Evolutionary conservation across 2,797 vertebrate species (phyloP).

Genomic region (Antennarius maculatus): DNA sequence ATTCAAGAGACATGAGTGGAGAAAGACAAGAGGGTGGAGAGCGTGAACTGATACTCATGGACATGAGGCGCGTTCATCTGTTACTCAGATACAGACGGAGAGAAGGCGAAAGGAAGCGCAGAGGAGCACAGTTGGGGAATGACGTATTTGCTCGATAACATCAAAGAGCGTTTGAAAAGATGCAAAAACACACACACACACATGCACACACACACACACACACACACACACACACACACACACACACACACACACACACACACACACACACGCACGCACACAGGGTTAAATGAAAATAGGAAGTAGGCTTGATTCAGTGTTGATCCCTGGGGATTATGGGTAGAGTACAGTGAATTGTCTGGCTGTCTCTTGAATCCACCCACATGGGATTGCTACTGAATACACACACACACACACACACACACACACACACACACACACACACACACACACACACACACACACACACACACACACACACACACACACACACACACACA

Average conservation of each 20-base stretch:
- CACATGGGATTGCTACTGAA: conserved; percentile 27
- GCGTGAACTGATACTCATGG: conserved; percentile 47
- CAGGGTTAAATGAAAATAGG: conserved; percentile 57
- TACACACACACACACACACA: conserved; percentile 16
- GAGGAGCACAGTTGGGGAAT: conserved; percentile 45
- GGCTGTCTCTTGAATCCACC: conserved; percentile 59
- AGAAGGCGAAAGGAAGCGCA: conserved; percentile 34
- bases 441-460: conserved; percentile 11
- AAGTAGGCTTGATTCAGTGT: conserved; percentile 67
- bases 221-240: conserved; percentile 14
- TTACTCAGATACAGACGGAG: conserved; percentile 6
- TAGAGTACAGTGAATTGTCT: conserved; percentile 68
- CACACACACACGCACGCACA: conserved; percentile 13
- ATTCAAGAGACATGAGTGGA: conserved; percentile 20
- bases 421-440: conserved; percentile 12
- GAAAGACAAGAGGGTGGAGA: conserved; percentile 43
- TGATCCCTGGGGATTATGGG: conserved; percentile 76
- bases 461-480: conserved; percentile 4
- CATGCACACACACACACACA: conserved; percentile 11
- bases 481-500: conserved; percentile 12
- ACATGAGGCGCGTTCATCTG: conserved; percentile 54
- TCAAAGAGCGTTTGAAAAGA: conserved; percentile 48
- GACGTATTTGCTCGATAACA: conserved; percentile 57
- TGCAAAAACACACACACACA: background rate
- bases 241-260: conserved; percentile 11